Conservation (phyloP, 2,113 vertebrate genomes). For the Notarius quadriscutis region DNA sequence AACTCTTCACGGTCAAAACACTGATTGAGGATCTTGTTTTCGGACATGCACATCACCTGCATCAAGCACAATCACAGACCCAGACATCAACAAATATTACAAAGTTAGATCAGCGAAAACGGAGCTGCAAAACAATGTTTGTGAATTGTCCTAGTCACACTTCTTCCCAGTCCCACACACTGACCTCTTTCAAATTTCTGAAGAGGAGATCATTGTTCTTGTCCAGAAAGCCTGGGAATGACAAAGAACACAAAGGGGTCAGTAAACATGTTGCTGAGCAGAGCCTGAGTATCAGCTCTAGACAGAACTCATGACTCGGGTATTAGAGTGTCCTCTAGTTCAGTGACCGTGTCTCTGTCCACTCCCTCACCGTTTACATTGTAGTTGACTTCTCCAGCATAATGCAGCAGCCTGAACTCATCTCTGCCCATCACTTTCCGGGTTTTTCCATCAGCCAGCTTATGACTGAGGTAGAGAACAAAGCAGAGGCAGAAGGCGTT, state of each 20-base stretch:
- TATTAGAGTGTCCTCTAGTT: constrained; percentile 22
- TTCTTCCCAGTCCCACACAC: constrained; percentile 44
- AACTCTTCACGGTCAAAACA: constrained; percentile 90
- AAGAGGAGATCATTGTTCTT: constrained; percentile 99
- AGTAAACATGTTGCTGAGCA: constrained; percentile 26
- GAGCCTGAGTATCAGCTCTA: constrained; percentile 8
- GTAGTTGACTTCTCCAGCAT: constrained; percentile 97
- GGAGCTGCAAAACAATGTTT: constrained; percentile 9
- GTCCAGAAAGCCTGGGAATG: constrained; percentile 88
- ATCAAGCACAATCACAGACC: constrained; percentile 24
- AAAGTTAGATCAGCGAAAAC: constrained; percentile 8
- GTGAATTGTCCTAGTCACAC: constrained; percentile 20
- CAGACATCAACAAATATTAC: constrained; percentile 2
- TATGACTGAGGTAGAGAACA: constrained; percentile 79
- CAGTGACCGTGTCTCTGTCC: background rate
- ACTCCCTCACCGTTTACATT: constrained; percentile 81
- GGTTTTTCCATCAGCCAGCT: constrained; percentile 92
- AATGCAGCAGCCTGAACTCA: constrained; percentile 91
- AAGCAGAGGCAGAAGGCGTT: background rate
- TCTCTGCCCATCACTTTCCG: constrained; percentile 89
- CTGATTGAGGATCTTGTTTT: constrained; percentile 90
- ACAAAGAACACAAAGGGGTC: constrained; percentile 49
- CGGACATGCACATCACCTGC: constrained; percentile 92
- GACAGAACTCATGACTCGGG: background rate
- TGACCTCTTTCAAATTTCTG: constrained; percentile 96